Base-by-base conservation (phyloP, 2,888 invertebrate species). In the Pharmacophagus antenor region DNA sequence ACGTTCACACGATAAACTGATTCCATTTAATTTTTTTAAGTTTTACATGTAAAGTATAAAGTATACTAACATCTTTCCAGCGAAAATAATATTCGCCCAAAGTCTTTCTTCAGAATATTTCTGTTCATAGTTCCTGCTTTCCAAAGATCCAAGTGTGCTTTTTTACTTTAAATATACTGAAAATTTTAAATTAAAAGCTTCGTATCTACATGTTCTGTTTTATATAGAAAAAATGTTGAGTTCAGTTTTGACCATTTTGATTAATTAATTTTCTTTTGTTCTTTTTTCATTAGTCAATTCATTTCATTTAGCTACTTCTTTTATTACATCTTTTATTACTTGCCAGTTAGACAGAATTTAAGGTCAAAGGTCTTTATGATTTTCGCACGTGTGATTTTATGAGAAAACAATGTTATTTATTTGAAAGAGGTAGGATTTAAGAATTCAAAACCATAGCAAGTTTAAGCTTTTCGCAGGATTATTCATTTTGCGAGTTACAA, bases 41-140 rank as follows among this genome's bases (percentile, higher is more conserved):
- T 37, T 15, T 6, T 37, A 37, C 5, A 15, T n/a, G n/a, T 37
- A n/a, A 37, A n/a, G 4, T 37, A 12, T 8, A 37, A 37, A 37
- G n/a, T 5, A 27, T 56, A 77, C 81, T 78, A 65, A 83, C 82
- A 62, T 67, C 70, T 80, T 12, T 73, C 64, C 15, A 75, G 69
- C 63, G 75, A 77, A 10, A 71, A 67, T n/a, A 72, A 70, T 12
- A 67, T 27, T 20, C 48, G 61, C 20, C 70, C 67, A 0, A 66
- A 47, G 7, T 80, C 71, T 8, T 73, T 73, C 10, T 75, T 62
- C 0, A 78, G 52, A 1, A 76, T 58, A 3, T 72, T 73, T 0
- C 78, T 73, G 2, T 73, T 61, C 7, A 74, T 64, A 6, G 22
- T 50, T n/a, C 12, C 25, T 21, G 7, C 17, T 44, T 8, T 44